These are phyloP conservation scores for Sepiola atlantica DNA, from an alignment of 2,888 invertebrate genomes.

Conservation along the genomic window DNA sequence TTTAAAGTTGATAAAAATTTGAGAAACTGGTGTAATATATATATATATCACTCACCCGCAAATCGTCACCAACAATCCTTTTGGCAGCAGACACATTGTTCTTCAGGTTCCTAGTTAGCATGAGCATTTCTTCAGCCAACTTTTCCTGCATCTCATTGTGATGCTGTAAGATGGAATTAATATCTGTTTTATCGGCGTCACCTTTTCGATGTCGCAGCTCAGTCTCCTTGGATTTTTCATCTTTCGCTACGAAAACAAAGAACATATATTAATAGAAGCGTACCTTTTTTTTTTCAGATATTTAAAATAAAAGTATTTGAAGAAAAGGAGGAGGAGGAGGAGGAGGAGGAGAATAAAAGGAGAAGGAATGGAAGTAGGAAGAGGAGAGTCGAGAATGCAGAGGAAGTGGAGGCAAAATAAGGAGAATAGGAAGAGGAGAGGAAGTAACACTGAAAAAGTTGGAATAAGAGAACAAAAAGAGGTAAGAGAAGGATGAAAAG, in stretches of 20 bases:
- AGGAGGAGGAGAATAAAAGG: too few species aligned
- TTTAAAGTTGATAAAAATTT: neutral
- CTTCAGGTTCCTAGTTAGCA: slow-evolving; percentile 88
- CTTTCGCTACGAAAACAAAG: neutral
- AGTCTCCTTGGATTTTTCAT: slow-evolving; percentile 10
- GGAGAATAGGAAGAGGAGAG: neutral
- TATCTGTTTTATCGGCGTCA: slow-evolving; percentile 76
- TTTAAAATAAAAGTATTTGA: too few species aligned
- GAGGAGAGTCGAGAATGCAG: neutral
- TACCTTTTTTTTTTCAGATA: too few species aligned
- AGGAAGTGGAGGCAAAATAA: neutral
- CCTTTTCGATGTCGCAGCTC: slow-evolving; percentile 62
- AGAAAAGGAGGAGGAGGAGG: too few species aligned
- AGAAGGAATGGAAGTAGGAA: neutral
- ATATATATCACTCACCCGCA: slow-evolving; percentile 79
- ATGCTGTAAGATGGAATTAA: slow-evolving; percentile 88
- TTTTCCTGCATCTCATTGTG: slow-evolving; percentile 92
- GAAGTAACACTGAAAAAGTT: neutral
- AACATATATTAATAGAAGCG: slow-evolving; percentile 11
- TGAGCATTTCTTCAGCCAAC: slow-evolving; percentile 94
- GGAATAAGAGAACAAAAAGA: neutral
- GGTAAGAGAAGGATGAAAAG: too few species aligned
- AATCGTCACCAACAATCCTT: slow-evolving; percentile 91
- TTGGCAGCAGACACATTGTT: slow-evolving; percentile 93
- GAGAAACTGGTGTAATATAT: neutral